Percentiles rank a stretch among this genome's conserved stretches.
Conservation (phyloP, 2,113 vertebrate genomes). For the Cyanistes caeruleus region DNA sequence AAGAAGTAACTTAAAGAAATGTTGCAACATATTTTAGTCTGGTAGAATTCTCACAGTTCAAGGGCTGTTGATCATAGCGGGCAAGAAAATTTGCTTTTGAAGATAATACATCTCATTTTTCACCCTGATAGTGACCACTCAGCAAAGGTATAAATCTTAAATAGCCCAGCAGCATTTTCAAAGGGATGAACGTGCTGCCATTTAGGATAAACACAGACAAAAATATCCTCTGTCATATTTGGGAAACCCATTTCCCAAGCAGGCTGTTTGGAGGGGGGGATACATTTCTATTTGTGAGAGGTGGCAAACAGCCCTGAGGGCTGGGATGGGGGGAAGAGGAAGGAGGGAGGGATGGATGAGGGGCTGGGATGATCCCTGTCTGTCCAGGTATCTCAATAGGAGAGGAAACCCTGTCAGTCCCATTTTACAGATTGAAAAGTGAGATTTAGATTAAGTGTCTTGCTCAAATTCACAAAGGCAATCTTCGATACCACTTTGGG, state of each 20-base stretch:
- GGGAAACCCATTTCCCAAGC: conserved; percentile 44
- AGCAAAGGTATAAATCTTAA: conserved; percentile 59
- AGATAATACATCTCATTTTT: conserved; percentile 68
- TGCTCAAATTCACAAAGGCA: conserved; percentile 56
- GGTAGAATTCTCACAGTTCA: conserved; percentile 57
- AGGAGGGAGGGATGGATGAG: neutral
- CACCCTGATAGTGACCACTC: conserved; percentile 66
- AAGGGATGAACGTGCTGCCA: conserved; percentile 40
- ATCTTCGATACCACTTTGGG: conserved; percentile 32
- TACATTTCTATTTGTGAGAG: neutral
- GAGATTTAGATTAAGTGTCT: conserved; percentile 66
- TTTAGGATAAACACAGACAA: conserved; percentile 64
- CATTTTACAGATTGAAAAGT: conserved; percentile 56
- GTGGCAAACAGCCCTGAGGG: neutral
- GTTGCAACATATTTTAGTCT: conserved; percentile 66
- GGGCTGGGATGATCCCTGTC: neutral
- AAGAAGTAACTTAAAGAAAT: conserved; percentile 58
- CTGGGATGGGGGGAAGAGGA: neutral
- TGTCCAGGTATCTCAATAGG: neutral
- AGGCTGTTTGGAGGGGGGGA: neutral
- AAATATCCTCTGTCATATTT: conserved; percentile 55
- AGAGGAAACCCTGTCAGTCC: conserved; percentile 56
- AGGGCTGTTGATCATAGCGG: conserved; percentile 61
- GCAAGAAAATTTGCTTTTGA: conserved; percentile 69
- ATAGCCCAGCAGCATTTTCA: conserved; percentile 44